A percentile compares a stretch with the other conserved stretches of the same genome.
These are phyloP conservation scores for Sparidentex hasta DNA, from an alignment of 2,797 vertebrate species.

Conservation along the genomic window DNA sequence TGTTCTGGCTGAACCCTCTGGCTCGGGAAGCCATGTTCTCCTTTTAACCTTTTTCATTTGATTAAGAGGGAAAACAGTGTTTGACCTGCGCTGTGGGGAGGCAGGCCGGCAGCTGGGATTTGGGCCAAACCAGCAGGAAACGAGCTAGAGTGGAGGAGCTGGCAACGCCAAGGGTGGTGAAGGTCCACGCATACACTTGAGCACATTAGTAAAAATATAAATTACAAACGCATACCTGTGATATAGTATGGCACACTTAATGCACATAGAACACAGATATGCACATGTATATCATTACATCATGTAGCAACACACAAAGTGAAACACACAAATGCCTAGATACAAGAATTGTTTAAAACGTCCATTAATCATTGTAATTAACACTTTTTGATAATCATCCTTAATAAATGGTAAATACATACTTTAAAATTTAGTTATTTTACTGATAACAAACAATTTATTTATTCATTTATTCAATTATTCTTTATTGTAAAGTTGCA, in stretches of 20 bases:
- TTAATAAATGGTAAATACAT: no score
- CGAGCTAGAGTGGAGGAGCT: slow-evolving; percentile 45
- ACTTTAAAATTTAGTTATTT: no score
- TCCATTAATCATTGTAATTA: no score
- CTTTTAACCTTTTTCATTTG: slow-evolving; percentile 78
- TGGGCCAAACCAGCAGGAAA: slow-evolving; percentile 71
- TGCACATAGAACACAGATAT: neutral
- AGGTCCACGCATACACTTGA: slow-evolving; percentile 29
- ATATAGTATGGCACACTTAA: neutral
- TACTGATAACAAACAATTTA: no score
- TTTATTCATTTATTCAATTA: no score
- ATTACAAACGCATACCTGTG: neutral
- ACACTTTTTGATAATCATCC: no score
- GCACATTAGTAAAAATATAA: slow-evolving; percentile 1
- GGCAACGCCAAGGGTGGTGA: slow-evolving; percentile 54
- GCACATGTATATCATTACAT: neutral
- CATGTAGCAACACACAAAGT: neutral
- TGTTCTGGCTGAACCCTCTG: slow-evolving; percentile 65
- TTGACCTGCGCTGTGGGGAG: slow-evolving; percentile 63
- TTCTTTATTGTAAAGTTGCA: no score
- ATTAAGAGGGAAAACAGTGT: slow-evolving; percentile 75
- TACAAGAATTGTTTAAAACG: neutral
- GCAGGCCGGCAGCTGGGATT: slow-evolving; percentile 64
- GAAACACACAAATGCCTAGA: neutral
- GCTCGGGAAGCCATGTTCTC: slow-evolving; percentile 69